These are phyloP conservation scores for Diorhabda carinulata DNA, from an alignment of 1,140 invertebrate species.

Conservation along the genomic window DNA sequence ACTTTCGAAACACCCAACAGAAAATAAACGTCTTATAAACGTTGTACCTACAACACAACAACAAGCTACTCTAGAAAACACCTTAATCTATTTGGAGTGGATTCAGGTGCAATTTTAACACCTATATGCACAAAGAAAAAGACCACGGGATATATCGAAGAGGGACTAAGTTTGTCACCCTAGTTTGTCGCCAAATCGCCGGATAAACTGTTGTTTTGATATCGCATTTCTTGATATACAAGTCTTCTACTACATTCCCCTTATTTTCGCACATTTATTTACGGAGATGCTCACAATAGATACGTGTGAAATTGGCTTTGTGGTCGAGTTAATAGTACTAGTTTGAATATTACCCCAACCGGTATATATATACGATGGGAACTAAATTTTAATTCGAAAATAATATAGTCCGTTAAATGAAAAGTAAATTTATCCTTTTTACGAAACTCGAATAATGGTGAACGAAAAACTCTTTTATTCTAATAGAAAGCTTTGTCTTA, in stretches of 20 bases:
- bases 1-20: not conserved
- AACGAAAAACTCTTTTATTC: no score
- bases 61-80: conserved; percentile 14
- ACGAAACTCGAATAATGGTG: no score
- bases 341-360: not conserved
- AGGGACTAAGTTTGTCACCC: conserved; percentile 11
- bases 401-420: not conserved
- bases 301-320: conserved; percentile 22
- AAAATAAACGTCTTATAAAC: conserved; percentile 15
- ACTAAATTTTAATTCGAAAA: not conserved
- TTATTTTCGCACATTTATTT: conserved; percentile 17
- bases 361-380: conserved; percentile 7
- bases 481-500: no score
- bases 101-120: conserved; percentile 22
- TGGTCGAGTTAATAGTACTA: conserved; percentile 15
- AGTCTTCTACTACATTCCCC: conserved; percentile 5
- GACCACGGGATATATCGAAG: not conserved
- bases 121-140: conserved; percentile 20
- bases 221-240: conserved; percentile 19
- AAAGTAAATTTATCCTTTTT: not conserved
- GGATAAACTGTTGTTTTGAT: conserved; percentile 18
- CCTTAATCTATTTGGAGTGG: conserved; percentile 22
- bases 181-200: conserved; percentile 17
- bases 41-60: conserved; percentile 13
- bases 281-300: conserved; percentile 14